A percentile compares a stretch with the other conserved stretches of the same genome.
Evolutionary conservation across 2,888 invertebrate species (phyloP).

Genomic region (Yponomeuta cagnagella): DNA sequence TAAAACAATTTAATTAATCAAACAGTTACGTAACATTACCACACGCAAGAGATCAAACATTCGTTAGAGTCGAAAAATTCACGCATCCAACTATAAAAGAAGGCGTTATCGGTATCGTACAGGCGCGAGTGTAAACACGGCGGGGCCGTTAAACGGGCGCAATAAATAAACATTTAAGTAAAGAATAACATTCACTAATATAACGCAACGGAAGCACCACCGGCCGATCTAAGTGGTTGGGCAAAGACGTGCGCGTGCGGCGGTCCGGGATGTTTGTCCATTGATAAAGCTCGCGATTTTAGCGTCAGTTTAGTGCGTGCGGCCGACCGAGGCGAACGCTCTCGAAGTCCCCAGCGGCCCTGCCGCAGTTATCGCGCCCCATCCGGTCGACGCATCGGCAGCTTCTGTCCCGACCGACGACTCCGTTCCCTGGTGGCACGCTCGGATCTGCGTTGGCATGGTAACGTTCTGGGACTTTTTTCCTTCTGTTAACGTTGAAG

Average conservation of each 20-base stretch:
- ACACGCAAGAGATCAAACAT: neutral
- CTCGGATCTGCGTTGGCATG: slow-evolving; percentile 58
- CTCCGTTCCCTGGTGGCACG: slow-evolving; percentile 18
- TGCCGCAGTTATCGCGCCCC: slow-evolving; percentile 28
- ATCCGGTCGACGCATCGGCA: slow-evolving; percentile 31
- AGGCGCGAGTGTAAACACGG: slow-evolving; percentile 24
- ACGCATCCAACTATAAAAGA: slow-evolving; percentile 2
- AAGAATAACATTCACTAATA: slow-evolving; percentile 46
- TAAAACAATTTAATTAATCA: slow-evolving; percentile 2
- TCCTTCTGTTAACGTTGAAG: slow-evolving; percentile 27
- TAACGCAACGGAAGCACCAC: slow-evolving; percentile 62
- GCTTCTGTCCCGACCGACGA: slow-evolving; percentile 24
- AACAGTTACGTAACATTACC: neutral
- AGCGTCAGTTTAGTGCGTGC: slow-evolving; percentile 59
- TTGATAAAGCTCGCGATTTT: slow-evolving; percentile 67
- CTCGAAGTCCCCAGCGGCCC: slow-evolving; percentile 30
- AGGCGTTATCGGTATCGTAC: neutral
- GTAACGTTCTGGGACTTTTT: slow-evolving; percentile 43
- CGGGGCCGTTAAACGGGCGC: slow-evolving; percentile 32
- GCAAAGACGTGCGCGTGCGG: slow-evolving; percentile 54
- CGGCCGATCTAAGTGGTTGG: slow-evolving; percentile 58
- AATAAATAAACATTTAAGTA: slow-evolving; percentile 53
- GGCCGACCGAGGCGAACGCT: slow-evolving; percentile 45
- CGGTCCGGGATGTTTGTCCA: slow-evolving; percentile 24
- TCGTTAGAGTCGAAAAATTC: neutral